Conservation (phyloP, 2,888 invertebrate genomes). For the Cabera pusaria region DNA sequence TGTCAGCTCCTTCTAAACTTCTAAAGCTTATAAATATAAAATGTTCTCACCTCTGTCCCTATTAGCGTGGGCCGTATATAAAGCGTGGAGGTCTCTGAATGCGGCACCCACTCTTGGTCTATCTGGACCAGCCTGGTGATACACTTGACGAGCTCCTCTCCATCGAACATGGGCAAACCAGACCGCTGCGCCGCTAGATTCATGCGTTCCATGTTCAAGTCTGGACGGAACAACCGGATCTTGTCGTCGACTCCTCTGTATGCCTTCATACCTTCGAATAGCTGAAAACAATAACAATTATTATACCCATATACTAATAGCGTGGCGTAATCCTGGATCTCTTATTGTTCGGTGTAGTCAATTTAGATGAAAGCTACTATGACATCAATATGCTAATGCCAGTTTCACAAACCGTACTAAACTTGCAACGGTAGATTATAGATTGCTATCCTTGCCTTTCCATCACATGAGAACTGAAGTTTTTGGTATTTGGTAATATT, state of each 20-base stretch:
- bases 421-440: too few relatives aligned
- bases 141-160: conserved; percentile 92
- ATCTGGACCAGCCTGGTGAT: conserved; percentile 92
- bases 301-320: too few relatives aligned
- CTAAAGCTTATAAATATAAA: too few relatives aligned
- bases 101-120: conserved; percentile 99
- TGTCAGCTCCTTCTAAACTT: too few relatives aligned
- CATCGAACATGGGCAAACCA: conserved; percentile 95
- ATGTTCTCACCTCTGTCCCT: conserved; percentile 94
- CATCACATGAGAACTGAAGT: too few relatives aligned
- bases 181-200: conserved; percentile 91
- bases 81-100: conserved; percentile 93
- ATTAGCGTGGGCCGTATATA: conserved; percentile 98
- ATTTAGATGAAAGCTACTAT: too few relatives aligned
- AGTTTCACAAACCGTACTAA: too few relatives aligned
- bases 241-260: conserved; percentile 96
- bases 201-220: conserved; percentile 97
- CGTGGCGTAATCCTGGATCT: too few relatives aligned
- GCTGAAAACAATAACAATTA: conserved; percentile 77
- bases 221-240: conserved; percentile 97
- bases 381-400: too few relatives aligned
- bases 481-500: too few relatives aligned
- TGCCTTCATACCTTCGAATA: conserved; percentile 99
- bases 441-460: too few relatives aligned
- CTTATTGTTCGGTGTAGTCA: too few relatives aligned